Percentiles rank a stretch among this genome's conserved stretches.
Conservation (phyloP, 2,888 invertebrate species). For the Drosophila mettleri region DNA sequence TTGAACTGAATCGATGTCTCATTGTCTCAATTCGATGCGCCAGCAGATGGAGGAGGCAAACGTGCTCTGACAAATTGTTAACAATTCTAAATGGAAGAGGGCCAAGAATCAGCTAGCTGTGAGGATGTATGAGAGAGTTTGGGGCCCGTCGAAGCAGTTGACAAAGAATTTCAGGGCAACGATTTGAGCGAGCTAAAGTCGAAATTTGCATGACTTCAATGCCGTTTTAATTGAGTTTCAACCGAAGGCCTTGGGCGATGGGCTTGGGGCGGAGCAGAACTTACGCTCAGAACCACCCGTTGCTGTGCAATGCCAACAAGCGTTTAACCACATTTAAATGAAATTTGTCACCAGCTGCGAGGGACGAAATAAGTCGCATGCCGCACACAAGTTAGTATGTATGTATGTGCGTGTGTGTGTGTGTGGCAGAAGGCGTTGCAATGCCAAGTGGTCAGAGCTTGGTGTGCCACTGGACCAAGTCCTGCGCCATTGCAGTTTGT, state of each 20-base stretch:
- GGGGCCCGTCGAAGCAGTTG: constrained; percentile 28
- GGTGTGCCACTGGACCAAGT: constrained; percentile 22
- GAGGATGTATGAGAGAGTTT: too few species aligned
- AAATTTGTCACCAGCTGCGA: constrained; percentile 72
- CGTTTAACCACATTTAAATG: constrained; percentile 71
- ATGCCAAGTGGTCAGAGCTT: constrained; percentile 57
- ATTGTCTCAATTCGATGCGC: constrained; percentile 47
- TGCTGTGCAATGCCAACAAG: constrained; percentile 75
- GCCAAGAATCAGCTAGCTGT: constrained; percentile 28
- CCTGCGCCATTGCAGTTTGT: constrained; percentile 69
- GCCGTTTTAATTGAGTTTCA: constrained; percentile 75
- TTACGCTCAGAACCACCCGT: constrained; percentile 48
- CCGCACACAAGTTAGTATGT: constrained; percentile 48
- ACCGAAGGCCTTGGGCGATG: not conserved
- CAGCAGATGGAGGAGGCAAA: not conserved
- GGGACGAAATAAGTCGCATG: constrained; percentile 60
- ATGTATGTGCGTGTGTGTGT: constrained; percentile 13
- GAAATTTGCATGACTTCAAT: constrained; percentile 77
- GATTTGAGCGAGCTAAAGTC: constrained; percentile 46
- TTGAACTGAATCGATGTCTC: constrained; percentile 37
- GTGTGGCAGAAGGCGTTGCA: constrained; percentile 40
- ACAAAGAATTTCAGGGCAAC: constrained; percentile 63
- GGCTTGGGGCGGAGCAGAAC: constrained; percentile 3
- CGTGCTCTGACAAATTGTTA: constrained; percentile 68
- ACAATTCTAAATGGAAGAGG: constrained; percentile 58